Base-by-base conservation (phyloP, 2,797 vertebrate species). In the Harpagifer antarcticus region DNA sequence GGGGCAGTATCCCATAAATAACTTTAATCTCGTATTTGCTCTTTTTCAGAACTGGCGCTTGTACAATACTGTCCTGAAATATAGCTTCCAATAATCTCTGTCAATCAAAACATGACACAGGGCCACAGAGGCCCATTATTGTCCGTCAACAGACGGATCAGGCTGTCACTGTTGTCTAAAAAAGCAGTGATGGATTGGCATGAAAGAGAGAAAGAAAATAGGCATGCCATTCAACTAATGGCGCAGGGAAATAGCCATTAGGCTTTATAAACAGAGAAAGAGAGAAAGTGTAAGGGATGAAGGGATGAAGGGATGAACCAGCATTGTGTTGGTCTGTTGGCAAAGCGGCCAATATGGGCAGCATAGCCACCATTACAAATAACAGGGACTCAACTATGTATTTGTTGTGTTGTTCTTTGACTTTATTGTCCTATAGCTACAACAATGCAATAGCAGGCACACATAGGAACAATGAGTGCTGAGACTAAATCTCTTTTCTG, bases 21-120 rank as follows among this genome's bases (percentile, higher is more conserved):
- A 54, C 16, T 71, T 43, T 3, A 43, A 42, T 73, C 40, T 48
- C 19, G 50, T 64, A 33, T 57, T 48, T 50, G 2, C n/a, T 67
- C 8, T 40, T 56, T 37, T 47, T 60, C 3, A 31, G 44, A 56
- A 37, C 17, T n/a, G 7, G 20, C 2, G 2, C 4, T 45, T 44
- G 9, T 44, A 44, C 13, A 55, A 56, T 56, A 57, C 31, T 56
- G 27, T 11, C n/a, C 10, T 19, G n/a, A 67, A 20, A 52, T 70
- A 31, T 44, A 45, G 12, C 66, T 73, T 72, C 42, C n/a, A 64
- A 68, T 58, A 43, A 65, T 47, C 15, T 57, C 17, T 64, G 63
- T 82, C 73, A 67, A 27, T 71, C 75, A 53, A 40, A 65, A 44
- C 31, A 57, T 56, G 52, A 70, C 27, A 69, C 14, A 40, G 45